These are phyloP conservation scores for Caenorhabditis panamensis DNA, from an alignment of 2,888 invertebrate genomes.

Conservation along the genomic window DNA sequence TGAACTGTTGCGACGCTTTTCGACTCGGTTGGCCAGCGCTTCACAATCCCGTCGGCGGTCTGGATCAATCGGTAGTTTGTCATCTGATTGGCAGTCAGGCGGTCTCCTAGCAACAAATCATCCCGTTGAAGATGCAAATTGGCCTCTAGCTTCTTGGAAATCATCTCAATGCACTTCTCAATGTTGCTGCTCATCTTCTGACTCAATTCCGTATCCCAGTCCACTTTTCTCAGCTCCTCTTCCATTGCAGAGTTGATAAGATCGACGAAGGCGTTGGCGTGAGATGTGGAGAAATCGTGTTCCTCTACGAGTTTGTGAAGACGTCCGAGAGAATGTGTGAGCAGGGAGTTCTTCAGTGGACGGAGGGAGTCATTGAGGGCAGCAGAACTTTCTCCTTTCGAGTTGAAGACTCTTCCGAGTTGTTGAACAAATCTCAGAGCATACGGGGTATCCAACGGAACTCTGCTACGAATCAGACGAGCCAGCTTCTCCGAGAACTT, in stretches of 20 bases:
- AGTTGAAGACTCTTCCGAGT: conserved; percentile 65
- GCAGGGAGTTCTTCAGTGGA: conserved; percentile 76
- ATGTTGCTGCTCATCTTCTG: conserved; percentile 69
- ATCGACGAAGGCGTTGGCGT: conserved; percentile 71
- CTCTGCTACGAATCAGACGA: conserved; percentile 63
- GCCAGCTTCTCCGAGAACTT: conserved; percentile 71
- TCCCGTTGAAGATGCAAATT: conserved; percentile 65
- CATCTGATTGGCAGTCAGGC: conserved; percentile 65
- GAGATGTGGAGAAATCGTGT: conserved; percentile 67
- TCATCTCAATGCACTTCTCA: conserved; percentile 70
- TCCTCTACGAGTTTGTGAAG: conserved; percentile 90
- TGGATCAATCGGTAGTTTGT: conserved; percentile 70
- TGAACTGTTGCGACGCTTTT: conserved; percentile 59
- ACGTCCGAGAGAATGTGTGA: conserved; percentile 86
- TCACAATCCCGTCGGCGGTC: conserved; percentile 63
- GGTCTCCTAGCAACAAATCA: conserved; percentile 66
- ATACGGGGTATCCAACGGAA: conserved; percentile 65
- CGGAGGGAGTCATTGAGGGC: conserved; percentile 73
- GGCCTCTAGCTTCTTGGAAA: conserved; percentile 66
- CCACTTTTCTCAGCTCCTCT: conserved; percentile 75
- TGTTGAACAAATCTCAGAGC: conserved; percentile 69
- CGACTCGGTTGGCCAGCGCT: conserved; percentile 65
- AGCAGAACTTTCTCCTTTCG: conserved; percentile 59
- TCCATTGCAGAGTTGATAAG: conserved; percentile 73
- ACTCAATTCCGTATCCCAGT: conserved; percentile 75